Base-by-base conservation (phyloP, 2,888 invertebrate species). In the Amorpha juglandis region DNA sequence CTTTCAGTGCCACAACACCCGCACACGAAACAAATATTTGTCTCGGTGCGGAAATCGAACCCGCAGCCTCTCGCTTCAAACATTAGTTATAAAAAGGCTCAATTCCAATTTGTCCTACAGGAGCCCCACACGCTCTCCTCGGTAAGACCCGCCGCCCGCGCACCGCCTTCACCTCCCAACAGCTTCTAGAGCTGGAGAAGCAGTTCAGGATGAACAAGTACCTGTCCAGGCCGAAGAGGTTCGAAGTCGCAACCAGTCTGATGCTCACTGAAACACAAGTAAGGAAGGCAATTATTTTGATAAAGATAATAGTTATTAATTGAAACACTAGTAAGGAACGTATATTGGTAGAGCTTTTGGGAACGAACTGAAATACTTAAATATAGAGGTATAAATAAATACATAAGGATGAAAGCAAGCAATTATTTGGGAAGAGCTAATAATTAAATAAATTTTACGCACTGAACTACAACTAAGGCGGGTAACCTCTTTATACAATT, bases 151-250 rank as follows among this genome's bases (percentile, higher is more conserved):
- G 93, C 2, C 95, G 99, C 73, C 99, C 99, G 0, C 95, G 99
- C 68, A 99, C 99, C 0, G 99, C 99, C 1, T 99, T 99, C 94
- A 99, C 99, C 1, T 98, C 97, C 16, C 99, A 99, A 84, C 99
- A 99, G 83, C 95, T 99, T 21, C 94, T 99, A 76, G 99, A 99
- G 89, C 93, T 99, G 82, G 99, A 99, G 92, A 98, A 99, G 87
- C 99, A 99, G 93, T 99, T 99, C 94, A 96, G 98, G 70, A 98
- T 99, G 94, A 99, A 99, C 95, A 99, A 99, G 92, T 99, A 99
- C 94, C 95, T 99, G 55, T 99, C 99, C 45, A 94, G 99, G 76
- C 99, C 99, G 21, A 99, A 99, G 91, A 94, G 99, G 80, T 99
- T 99, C 88, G 99, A 99, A 89, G 99, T 99, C 63, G 99, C 99